These are phyloP conservation scores for Augochlorella aurata DNA, from an alignment of 2,888 invertebrate genomes.

Conservation along the genomic window DNA sequence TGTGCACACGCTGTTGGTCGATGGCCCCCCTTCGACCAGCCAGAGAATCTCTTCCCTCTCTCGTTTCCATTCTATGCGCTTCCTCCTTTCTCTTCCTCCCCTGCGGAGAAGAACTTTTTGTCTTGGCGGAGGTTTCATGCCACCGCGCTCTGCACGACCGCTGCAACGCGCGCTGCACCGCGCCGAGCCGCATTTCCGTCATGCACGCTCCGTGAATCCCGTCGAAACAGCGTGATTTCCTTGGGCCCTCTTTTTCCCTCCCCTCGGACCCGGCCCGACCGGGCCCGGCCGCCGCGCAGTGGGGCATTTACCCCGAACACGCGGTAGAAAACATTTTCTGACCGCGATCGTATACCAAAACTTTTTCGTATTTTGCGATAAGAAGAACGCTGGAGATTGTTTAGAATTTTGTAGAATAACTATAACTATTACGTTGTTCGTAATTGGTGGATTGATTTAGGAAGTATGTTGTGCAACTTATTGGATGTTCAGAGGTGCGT, in stretches of 20 bases:
- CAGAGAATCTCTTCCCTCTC: constrained; percentile 48
- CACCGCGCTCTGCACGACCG: constrained; percentile 58
- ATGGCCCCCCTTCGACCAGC: constrained; percentile 34
- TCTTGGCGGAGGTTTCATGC: constrained; percentile 57
- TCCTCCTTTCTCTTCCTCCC: constrained; percentile 46
- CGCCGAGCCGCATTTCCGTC: constrained; percentile 67
- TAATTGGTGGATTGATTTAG: too few species aligned
- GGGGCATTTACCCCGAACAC: too few species aligned
- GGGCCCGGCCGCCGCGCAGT: neutral
- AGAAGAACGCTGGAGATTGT: too few species aligned
- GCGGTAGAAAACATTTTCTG: too few species aligned
- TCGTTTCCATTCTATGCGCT: constrained; percentile 45
- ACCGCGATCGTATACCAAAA: too few species aligned
- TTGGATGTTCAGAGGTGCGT: too few species aligned
- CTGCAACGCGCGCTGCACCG: constrained; percentile 3
- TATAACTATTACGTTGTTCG: too few species aligned
- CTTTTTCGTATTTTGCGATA: too few species aligned
- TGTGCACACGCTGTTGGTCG: constrained; percentile 15
- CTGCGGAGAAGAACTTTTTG: constrained; percentile 56
- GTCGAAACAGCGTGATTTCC: constrained; percentile 64
- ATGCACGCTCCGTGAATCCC: constrained; percentile 68
- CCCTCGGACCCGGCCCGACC: neutral
- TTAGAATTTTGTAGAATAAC: too few species aligned
- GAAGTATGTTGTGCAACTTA: too few species aligned
- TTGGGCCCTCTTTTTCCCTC: constrained; percentile 46